These are phyloP conservation scores for Platerodrilus igneus DNA, from an alignment of 2,888 invertebrate species.

Conservation along the genomic window DNA sequence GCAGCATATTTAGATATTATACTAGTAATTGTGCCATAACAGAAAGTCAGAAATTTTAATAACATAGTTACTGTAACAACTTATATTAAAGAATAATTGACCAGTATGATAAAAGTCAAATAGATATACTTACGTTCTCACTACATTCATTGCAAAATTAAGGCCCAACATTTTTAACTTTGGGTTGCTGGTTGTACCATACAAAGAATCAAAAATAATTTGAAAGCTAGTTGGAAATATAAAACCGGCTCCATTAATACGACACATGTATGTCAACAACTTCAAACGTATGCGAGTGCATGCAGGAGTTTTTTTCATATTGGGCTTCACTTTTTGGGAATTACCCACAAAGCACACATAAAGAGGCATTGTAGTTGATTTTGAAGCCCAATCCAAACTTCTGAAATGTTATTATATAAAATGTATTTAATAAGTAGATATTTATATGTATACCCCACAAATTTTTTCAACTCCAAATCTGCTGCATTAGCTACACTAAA, in stretches of 20 bases:
- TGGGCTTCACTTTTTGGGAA: constrained; percentile 53
- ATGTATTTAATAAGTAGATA: constrained; percentile 8
- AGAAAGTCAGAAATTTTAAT: neutral
- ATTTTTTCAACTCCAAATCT: constrained; percentile 77
- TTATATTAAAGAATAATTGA: too few species aligned
- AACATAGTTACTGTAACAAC: neutral
- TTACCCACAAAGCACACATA: constrained; percentile 75
- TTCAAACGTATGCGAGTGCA: constrained; percentile 81
- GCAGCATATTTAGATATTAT: too few species aligned
- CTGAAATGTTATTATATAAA: constrained; percentile 43
- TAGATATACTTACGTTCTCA: constrained; percentile 63
- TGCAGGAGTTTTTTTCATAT: constrained; percentile 72
- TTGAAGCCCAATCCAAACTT: constrained; percentile 72
- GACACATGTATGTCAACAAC: constrained; percentile 75
- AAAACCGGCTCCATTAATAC: constrained; percentile 65
- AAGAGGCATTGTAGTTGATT: constrained; percentile 66
- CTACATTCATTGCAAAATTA: constrained; percentile 75
- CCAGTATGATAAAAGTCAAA: constrained; percentile 9
- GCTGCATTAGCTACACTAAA: constrained; percentile 86
- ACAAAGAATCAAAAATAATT: constrained; percentile 82
- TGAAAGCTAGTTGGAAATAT: constrained; percentile 78
- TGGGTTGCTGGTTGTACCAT: constrained; percentile 76
- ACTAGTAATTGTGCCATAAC: too few species aligned
- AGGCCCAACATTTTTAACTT: constrained; percentile 77
- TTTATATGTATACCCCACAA: constrained; percentile 54